These are phyloP conservation scores for Discoglossus pictus DNA, from an alignment of 2,797 vertebrate genomes.

Conservation along the genomic window DNA sequence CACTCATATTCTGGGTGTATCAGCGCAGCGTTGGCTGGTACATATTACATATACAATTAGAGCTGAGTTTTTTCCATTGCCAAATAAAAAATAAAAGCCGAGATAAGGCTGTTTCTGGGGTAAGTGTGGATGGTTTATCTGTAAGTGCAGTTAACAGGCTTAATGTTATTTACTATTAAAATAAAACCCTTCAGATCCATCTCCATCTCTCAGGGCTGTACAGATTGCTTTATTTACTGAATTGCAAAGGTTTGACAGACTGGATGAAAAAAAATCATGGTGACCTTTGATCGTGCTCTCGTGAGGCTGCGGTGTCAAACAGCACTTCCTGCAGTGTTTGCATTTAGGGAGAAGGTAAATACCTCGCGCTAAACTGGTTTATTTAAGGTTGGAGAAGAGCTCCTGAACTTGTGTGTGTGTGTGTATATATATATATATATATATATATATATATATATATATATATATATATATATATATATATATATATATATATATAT, in stretches of 20 bases:
- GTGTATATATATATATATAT: too few species aligned
- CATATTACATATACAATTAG: not conserved
- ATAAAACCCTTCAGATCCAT: conserved; percentile 57
- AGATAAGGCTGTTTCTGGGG: conserved; percentile 33
- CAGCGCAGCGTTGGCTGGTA: too few species aligned
- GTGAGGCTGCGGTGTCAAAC: conserved; percentile 35
- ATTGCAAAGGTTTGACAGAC: conserved; percentile 63
- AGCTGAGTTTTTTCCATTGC: conserved; percentile 9
- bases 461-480: too few species aligned
- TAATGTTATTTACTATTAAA: conserved; percentile 66
- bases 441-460: too few species aligned
- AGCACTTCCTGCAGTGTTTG: conserved; percentile 42
- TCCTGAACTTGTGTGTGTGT: conserved; percentile 3
- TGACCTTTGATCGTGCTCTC: conserved; percentile 68
- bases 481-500: too few species aligned
- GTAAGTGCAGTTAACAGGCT: conserved; percentile 52
- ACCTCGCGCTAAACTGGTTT: conserved; percentile 40
- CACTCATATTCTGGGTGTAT: too few species aligned
- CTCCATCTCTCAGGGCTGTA: conserved; percentile 40
- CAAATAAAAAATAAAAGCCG: conserved; percentile 11
- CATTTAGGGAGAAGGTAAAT: conserved; percentile 42
- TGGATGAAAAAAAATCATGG: conserved; percentile 70
- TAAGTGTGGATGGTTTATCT: conserved; percentile 40
- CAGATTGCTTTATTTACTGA: conserved; percentile 73
- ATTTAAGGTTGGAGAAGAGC: conserved; percentile 19